Evolutionary conservation across 2,888 invertebrate species (phyloP).

Genomic region (Tortricodes alternella): DNA sequence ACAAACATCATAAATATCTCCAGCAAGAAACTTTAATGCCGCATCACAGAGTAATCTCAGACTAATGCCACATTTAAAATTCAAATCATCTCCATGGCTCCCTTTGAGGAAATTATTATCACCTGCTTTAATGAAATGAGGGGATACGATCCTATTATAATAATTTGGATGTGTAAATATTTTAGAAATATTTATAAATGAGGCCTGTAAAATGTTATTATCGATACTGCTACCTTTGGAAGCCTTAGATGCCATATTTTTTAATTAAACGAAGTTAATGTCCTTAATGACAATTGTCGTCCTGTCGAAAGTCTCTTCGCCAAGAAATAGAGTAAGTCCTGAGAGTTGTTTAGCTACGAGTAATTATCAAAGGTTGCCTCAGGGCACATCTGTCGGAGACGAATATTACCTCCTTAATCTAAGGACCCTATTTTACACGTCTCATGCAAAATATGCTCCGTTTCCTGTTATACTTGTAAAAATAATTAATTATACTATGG

Average conservation of each 20-base stretch:
- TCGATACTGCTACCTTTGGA: not conserved
- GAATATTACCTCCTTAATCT: not conserved
- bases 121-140: conserved; percentile 18
- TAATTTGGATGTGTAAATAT: not conserved
- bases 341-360: not conserved
- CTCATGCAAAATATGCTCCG: too few relatives aligned
- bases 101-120: conserved; percentile 18
- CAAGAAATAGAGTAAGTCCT: too few relatives aligned
- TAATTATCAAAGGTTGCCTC: not conserved
- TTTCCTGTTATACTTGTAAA: too few relatives aligned
- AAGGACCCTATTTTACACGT: too few relatives aligned
- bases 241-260: not conserved
- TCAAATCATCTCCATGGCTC: conserved; percentile 10
- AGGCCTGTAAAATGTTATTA: not conserved
- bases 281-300: too few relatives aligned
- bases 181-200: too few relatives aligned
- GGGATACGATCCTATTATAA: conserved; percentile 1
- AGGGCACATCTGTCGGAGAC: not conserved
- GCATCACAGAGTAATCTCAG: conserved; percentile 8
- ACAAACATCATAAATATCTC: conserved; percentile 21
- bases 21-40: conserved; percentile 14
- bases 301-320: too few relatives aligned
- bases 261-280: not conserved
- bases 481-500: too few relatives aligned
- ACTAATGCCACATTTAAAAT: conserved; percentile 21